A percentile compares a stretch with the other conserved stretches of the same genome.
These are phyloP conservation scores for Lasioglossum baleicum DNA, from an alignment of 1,140 invertebrate species.

Conservation along the genomic window DNA sequence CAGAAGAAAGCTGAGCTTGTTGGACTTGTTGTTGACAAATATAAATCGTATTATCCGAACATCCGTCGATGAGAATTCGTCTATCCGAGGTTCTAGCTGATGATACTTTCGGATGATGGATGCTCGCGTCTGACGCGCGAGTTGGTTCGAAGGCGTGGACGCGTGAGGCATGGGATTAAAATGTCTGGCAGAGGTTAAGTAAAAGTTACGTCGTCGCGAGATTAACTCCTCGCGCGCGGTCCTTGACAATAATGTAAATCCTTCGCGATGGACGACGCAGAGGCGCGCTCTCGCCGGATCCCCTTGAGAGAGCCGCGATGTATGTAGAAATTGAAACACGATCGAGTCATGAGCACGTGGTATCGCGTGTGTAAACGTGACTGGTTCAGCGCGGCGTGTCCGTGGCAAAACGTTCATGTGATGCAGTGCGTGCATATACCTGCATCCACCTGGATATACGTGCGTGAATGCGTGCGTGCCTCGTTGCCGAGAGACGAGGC, in stretches of 20 bases:
- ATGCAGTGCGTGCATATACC: not conserved
- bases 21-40: too few relatives aligned
- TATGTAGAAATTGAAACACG: slow-evolving; percentile 37
- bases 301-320: not conserved
- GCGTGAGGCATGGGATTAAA: not conserved
- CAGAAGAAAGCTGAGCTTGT: too few relatives aligned
- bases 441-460: too few relatives aligned
- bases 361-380: slow-evolving; percentile 56
- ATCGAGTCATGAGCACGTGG: slow-evolving; percentile 54
- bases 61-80: too few relatives aligned
- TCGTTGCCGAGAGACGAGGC: slow-evolving; percentile 19
- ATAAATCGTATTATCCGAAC: too few relatives aligned
- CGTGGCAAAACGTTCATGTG: slow-evolving; percentile 40
- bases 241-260: slow-evolving; percentile 20
- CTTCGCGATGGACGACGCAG: not conserved
- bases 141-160: not conserved
- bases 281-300: slow-evolving; percentile 7
- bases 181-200: not conserved
- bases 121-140: not conserved
- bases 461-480: slow-evolving; percentile 33
- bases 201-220: slow-evolving; percentile 3
- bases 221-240: slow-evolving; percentile 34
- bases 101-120: not conserved
- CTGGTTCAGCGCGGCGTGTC: slow-evolving; percentile 38
- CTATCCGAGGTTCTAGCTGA: too few relatives aligned